Conservation (phyloP, 2,888 invertebrate genomes). For the Hemistola chrysoprasaria region DNA sequence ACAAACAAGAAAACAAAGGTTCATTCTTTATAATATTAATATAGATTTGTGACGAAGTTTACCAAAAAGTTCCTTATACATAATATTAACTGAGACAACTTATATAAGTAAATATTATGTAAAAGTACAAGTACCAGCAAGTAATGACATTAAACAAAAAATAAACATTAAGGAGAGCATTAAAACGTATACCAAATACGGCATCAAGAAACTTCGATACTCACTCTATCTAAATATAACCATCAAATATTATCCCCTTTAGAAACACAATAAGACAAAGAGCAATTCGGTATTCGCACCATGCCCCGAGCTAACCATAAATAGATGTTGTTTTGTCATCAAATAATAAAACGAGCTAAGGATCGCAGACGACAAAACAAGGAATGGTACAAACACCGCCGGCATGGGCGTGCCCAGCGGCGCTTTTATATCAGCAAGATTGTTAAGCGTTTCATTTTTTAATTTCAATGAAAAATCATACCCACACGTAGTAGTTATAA, state of each 20-base stretch:
- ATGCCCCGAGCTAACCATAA: conserved; percentile 44
- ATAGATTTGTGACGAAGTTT: too few species aligned
- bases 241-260: conserved; percentile 17
- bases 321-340: conserved; percentile 56
- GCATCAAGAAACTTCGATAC: too few species aligned
- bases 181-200: too few species aligned
- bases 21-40: too few species aligned
- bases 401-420: conserved; percentile 44
- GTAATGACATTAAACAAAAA: too few species aligned
- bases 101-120: too few species aligned
- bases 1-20: too few species aligned
- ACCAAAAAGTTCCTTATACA: too few species aligned
- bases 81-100: too few species aligned
- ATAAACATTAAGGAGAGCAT: too few species aligned
- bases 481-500: conserved; percentile 47
- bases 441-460: conserved; percentile 52
- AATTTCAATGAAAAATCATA: conserved; percentile 77
- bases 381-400: conserved; percentile 45
- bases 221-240: conserved; percentile 8
- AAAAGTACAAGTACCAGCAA: too few species aligned
- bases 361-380: conserved; percentile 61
- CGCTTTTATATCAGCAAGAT: conserved; percentile 52
- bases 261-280: conserved; percentile 24
- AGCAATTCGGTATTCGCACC: conserved; percentile 39
- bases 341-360: conserved; percentile 57